Evolutionary conservation across 1,140 invertebrate species (phyloP), one percentile per base, ranked within the genome.

Genomic region (Oedothorax gibbosus): DNA sequence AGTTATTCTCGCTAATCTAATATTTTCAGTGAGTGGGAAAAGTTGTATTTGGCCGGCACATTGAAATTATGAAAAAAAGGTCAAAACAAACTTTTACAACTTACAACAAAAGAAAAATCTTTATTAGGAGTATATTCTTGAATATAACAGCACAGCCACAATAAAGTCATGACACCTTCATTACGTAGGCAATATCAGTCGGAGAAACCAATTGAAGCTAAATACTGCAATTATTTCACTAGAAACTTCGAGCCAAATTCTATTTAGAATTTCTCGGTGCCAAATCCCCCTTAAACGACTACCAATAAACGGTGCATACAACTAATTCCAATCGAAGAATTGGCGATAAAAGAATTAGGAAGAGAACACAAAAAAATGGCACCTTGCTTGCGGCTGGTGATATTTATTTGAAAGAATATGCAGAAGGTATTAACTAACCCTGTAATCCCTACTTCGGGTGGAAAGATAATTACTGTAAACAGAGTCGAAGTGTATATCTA

Each of bases 361-460:
- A 18, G 66, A 12, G 35, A 35, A 68, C n/a, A 50, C 11, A 8
- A 18, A 35, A 51, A 78, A 10, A 15, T 7, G 53, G 15, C 7
- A 20, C 7, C 49, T 50, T 50, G 69, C 54, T 21, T 54, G 35
- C n/a, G n/a, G 54, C 2, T 35, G 35, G 71, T 20, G 57, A 84
- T 84, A 84, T 84, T 84, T 84, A 84, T 84, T 62, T 68, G 81
- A 65, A 65, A 76, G 81, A 84, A 84, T 84, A 84, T 84, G 69
- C 71, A 60, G 60, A 66, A 66, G 72, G 81, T 73, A 75, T 84
- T 84, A 84, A 84, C 81, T 84, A 76, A 75, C 60, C 72, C 56
- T 62, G 62, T 84, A 84, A 84, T 84, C 81, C 69, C 81, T 84
- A 35, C 57, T 75, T 76, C 81, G 71, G 72, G 51, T 54, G 71